Conservation (phyloP, 2,888 invertebrate genomes). For the Peribatodes rhomboidaria region DNA sequence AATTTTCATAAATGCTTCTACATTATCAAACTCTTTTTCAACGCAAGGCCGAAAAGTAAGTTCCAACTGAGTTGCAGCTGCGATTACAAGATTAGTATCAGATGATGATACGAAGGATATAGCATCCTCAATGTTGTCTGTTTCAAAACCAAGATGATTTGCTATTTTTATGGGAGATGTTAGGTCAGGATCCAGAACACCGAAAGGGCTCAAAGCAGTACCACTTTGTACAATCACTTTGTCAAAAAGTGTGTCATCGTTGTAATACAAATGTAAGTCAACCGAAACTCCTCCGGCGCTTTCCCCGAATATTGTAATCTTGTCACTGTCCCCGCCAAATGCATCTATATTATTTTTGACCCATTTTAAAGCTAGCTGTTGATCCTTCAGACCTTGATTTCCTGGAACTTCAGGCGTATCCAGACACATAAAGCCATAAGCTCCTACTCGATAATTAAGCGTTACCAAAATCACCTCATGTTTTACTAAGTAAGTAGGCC, state of each 20-base stretch:
- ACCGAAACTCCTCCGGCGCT: constrained; percentile 55
- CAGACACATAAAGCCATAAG: constrained; percentile 24
- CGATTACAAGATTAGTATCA: constrained; percentile 34
- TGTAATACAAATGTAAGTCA: constrained; percentile 52
- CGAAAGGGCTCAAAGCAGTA: constrained; percentile 42
- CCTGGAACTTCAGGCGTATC: constrained; percentile 56
- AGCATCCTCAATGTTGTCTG: constrained; percentile 50
- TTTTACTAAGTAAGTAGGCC: constrained; percentile 36
- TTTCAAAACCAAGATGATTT: constrained; percentile 52
- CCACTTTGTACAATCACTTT: constrained; percentile 59
- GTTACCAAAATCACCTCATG: constrained; percentile 55
- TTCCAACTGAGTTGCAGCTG: constrained; percentile 30
- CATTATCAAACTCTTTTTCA: constrained; percentile 42
- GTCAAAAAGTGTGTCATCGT: constrained; percentile 51
- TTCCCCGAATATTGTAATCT: constrained; percentile 55
- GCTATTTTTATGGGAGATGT: constrained; percentile 51
- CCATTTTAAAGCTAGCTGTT: constrained; percentile 56
- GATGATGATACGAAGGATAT: constrained; percentile 47
- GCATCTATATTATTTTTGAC: constrained; percentile 54
- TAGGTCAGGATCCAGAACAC: constrained; percentile 44
- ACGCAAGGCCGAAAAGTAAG: constrained; percentile 42
- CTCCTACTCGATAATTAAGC: constrained; percentile 52
- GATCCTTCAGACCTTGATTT: constrained; percentile 62
- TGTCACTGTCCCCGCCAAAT: constrained; percentile 54
- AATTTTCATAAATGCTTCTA: constrained; percentile 39